Evolutionary conservation across 1,140 invertebrate genomes (phyloP).

Genomic region (Augochlora pura): DNA sequence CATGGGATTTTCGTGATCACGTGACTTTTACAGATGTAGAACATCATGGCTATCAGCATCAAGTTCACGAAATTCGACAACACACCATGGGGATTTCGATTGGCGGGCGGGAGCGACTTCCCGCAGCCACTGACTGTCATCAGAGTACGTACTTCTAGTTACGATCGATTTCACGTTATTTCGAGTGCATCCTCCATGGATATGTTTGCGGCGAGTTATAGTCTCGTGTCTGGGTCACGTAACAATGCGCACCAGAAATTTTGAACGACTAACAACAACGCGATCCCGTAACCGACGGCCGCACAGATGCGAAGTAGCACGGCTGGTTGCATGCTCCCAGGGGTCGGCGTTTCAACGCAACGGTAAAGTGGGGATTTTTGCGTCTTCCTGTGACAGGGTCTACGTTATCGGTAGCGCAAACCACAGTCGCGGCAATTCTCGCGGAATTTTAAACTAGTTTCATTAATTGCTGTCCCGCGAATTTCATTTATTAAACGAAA

Average conservation of each 20-base stretch:
- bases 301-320: not conserved
- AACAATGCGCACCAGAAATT: too few species aligned
- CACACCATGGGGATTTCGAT: slow-evolving; percentile 92
- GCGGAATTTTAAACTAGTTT: too few species aligned
- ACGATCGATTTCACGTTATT: not conserved
- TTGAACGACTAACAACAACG: too few species aligned
- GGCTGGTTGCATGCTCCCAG: not conserved
- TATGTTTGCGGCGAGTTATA: too few species aligned
- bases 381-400: not conserved
- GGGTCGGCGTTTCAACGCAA: not conserved
- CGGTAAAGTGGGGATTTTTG: slow-evolving; percentile 4
- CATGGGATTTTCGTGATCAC: not conserved
- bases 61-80: slow-evolving; percentile 84
- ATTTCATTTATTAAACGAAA: too few species aligned
- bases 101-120: slow-evolving; percentile 92
- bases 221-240: too few species aligned
- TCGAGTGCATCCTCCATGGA: not conserved
- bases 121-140: slow-evolving; percentile 90
- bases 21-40: slow-evolving; percentile 75
- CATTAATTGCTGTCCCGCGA: too few species aligned
- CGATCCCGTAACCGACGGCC: too few species aligned
- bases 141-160: slow-evolving; percentile 83
- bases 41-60: slow-evolving; percentile 75
- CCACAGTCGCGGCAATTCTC: not conserved
- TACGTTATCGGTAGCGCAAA: not conserved